Conservation (phyloP, 2,797 vertebrate species). For the Arctocebus calabarensis region DNA sequence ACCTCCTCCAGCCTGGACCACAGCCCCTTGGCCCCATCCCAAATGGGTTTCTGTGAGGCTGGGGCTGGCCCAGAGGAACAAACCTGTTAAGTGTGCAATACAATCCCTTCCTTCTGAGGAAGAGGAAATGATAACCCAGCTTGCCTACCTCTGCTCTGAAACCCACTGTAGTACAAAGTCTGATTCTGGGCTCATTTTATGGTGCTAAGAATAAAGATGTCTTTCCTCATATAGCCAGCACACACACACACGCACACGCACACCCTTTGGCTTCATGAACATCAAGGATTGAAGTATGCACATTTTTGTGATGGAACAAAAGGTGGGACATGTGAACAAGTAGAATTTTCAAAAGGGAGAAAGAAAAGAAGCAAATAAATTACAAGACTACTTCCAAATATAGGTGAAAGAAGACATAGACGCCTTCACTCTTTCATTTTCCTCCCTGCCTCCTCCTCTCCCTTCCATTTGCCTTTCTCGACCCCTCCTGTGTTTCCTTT, state of each 20-base stretch:
- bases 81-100: conserved; percentile 42
- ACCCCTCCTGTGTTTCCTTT: neutral
- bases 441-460: neutral
- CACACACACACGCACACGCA: neutral
- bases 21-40: conserved; percentile 78
- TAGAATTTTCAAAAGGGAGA: conserved; percentile 23
- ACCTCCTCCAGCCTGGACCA: conserved; percentile 76
- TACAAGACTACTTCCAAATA: neutral
- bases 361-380: neutral
- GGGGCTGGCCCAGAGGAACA: conserved; percentile 73
- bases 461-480: neutral
- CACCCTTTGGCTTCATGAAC: neutral
- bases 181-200: conserved; percentile 61
- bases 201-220: neutral
- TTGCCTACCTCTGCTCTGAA: conserved; percentile 56
- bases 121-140: conserved; percentile 52
- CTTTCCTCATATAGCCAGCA: neutral
- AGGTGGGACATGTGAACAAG: neutral
- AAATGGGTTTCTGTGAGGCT: conserved; percentile 73
- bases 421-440: neutral
- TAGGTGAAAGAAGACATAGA: neutral
- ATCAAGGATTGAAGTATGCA: neutral
- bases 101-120: conserved; percentile 60
- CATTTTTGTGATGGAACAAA: neutral
- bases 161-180: conserved; percentile 45